Evolutionary conservation across 2,888 invertebrate species (phyloP), one percentile per base, ranked within the genome.

Genomic region (Synergus laeviventris): DNA sequence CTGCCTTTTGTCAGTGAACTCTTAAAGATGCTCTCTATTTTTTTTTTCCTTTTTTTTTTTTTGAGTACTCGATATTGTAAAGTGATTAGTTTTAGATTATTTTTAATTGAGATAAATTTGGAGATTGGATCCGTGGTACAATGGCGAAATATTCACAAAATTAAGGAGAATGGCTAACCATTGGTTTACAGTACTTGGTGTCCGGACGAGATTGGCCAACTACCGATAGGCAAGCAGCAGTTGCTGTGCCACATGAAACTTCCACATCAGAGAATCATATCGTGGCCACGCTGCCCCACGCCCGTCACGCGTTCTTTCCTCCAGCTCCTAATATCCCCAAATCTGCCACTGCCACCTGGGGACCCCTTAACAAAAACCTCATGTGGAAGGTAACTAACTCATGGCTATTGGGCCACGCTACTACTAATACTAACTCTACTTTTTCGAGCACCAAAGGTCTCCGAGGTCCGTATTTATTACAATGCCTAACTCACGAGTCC

Each of bases 331-430:
- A 93, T 91, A 92, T 93, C 89, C 93, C 93, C 89, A 93, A 93
- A 92, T 93, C 93, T 89, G 92, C 93, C 88, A 93, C 90, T 82
- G 90, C 93, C 88, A 93, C 93, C 90, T 93, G 93, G 93, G 93
- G 93, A 89, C 92, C 93, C 89, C 92, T 93, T 91, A 93, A 93
- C 91, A 93, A 93, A 92, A 93, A 93, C 91, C 92, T 93, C 91
- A 92, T 92, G 90, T 93, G 93, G 93, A 93, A 93, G 93, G 93
- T 93, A 92, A 93, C 92, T 90, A 89, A 89, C 84, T 85, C 73
- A 76, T 73, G 78, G 78, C 78, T 80, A 75, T 21, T 42, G 73
- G 59, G 74, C 73, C 78, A 66, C 74, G 81, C 81, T 83, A 75
- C 64, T 74, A 18, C 70, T 80, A 80, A 73, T 80, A 74, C 78